phyloP scores from a whole-genome alignment of 2,797 vertebrate species.

The Geotrypetes seraphini region DNA sequence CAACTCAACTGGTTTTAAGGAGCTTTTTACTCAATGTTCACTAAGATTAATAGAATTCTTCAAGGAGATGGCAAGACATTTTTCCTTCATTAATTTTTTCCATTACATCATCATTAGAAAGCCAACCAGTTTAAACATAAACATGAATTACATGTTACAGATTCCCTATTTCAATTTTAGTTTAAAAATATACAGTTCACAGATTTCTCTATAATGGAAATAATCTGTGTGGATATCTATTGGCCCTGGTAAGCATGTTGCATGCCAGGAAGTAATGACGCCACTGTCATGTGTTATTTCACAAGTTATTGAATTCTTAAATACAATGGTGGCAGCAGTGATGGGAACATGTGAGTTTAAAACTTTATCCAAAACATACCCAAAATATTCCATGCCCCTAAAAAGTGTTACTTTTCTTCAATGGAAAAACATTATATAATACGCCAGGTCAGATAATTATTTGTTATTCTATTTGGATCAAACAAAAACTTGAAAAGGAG shows the following conservation, averaged over 20 bases:
- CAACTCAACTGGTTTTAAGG: too few relatives aligned
- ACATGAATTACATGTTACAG: too few relatives aligned
- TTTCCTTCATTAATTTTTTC: too few relatives aligned
- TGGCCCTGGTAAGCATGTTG: not conserved
- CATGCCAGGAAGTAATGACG: constrained; percentile 4
- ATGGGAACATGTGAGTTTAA: not conserved
- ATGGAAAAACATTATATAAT: not conserved
- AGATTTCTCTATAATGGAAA: constrained; percentile 2
- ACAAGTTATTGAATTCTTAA: constrained; percentile 9
- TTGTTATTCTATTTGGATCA: constrained; percentile 8
- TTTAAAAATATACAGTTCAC: too few relatives aligned
- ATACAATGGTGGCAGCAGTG: not conserved
- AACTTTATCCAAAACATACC: not conserved
- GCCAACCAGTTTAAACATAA: too few relatives aligned
- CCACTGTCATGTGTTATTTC: constrained; percentile 2
- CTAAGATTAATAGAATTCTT: too few relatives aligned
- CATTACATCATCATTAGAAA: too few relatives aligned
- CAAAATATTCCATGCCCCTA: not conserved
- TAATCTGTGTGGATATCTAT: constrained; percentile 7
- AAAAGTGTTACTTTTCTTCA: not conserved
- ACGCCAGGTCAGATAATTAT: constrained; percentile 5
- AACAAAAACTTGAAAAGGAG: too few relatives aligned
- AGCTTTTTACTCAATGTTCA: too few relatives aligned
- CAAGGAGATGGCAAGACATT: too few relatives aligned
- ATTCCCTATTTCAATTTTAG: too few relatives aligned